phyloP scores from a whole-genome alignment of 2,888 invertebrate genomes.

The Acrocyrtus sp. region DNA sequence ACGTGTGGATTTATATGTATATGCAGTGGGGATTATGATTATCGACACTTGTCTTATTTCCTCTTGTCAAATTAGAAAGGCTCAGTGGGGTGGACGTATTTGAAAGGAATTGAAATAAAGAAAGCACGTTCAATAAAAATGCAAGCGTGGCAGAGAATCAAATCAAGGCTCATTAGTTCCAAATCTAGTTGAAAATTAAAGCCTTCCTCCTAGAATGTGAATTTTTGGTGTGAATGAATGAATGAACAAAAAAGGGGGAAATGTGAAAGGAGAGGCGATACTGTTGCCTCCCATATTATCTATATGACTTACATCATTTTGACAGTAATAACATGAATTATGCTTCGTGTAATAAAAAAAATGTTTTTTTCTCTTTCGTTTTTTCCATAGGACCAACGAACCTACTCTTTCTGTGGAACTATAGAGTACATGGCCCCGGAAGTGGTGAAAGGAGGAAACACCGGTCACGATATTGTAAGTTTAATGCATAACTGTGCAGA shows the following conservation, averaged over 20 bases:
- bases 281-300: too few species aligned
- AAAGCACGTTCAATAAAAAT: background rate
- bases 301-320: background rate
- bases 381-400: conserved; percentile 75
- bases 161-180: too few species aligned
- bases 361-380: conserved; percentile 27
- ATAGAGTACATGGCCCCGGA: conserved; percentile 99
- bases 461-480: conserved; percentile 96
- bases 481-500: background rate
- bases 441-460: conserved; percentile 80
- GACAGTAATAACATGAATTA: background rate
- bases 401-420: conserved; percentile 98
- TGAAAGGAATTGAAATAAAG: background rate
- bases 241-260: too few species aligned
- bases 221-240: background rate
- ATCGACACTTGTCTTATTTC: background rate
- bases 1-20: conserved; percentile 3
- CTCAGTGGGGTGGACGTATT: background rate
- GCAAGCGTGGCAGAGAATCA: too few species aligned
- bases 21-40: background rate
- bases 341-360: background rate
- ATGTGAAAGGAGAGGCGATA: too few species aligned
- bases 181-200: background rate
- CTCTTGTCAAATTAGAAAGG: background rate
- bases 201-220: background rate